A percentile compares a stretch with the other conserved stretches of the same genome.
Evolutionary conservation across 2,113 vertebrate species (phyloP).

Genomic region (Lepus europaeus): DNA sequence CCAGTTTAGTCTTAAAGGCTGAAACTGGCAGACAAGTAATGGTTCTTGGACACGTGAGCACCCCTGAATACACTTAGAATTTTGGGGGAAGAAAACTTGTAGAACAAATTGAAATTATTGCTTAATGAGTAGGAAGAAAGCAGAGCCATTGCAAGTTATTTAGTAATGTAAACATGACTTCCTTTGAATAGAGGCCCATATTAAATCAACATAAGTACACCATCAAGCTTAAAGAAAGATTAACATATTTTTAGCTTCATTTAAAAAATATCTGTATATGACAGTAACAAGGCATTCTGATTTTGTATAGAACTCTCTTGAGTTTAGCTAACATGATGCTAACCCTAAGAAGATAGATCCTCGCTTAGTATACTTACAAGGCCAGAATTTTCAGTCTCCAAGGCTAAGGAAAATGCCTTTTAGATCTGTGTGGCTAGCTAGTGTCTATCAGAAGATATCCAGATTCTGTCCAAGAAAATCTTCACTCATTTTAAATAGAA

Average conservation of each 20-base stretch:
- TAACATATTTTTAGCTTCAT: neutral
- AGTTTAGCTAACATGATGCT: neutral
- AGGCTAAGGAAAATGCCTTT: neutral
- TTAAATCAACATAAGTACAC: slow-evolving; percentile 11
- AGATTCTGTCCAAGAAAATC: neutral
- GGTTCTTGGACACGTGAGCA: neutral
- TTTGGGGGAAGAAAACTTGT: neutral
- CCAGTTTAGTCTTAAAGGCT: neutral
- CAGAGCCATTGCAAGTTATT: neutral
- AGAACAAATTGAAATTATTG: neutral
- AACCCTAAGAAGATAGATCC: neutral
- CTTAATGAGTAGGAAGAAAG: neutral
- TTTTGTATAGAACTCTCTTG: neutral
- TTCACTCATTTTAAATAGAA: neutral
- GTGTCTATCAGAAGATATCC: neutral
- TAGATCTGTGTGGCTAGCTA: neutral
- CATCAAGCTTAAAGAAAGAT: neutral
- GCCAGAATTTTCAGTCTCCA: neutral
- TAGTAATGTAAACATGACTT: neutral
- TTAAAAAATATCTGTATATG: neutral
- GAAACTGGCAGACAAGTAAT: neutral
- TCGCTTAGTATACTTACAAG: neutral
- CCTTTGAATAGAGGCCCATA: neutral
- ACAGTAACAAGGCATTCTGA: neutral
- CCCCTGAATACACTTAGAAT: neutral